Conservation (phyloP, 2,888 invertebrate genomes). For the Pterobdella sp. region DNA sequence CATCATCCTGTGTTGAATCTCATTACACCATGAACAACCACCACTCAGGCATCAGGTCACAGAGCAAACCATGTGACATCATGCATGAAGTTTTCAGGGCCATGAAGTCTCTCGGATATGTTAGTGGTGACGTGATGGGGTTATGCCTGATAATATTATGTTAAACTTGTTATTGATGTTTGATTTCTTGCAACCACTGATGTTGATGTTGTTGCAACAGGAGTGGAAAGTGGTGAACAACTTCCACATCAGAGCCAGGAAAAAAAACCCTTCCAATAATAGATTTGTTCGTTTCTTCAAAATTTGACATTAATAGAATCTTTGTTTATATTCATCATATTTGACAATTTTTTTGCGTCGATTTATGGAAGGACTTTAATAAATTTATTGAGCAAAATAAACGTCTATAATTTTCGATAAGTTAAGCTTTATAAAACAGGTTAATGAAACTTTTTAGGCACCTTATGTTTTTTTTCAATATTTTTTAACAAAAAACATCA, state of each 20-base stretch:
- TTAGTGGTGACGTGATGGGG: slow-evolving; percentile 50
- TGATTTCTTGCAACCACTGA: neutral
- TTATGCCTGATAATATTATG: neutral
- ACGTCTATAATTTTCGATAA: too few relatives aligned
- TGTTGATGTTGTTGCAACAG: slow-evolving; percentile 45
- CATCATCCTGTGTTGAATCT: neutral
- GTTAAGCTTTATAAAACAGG: too few relatives aligned
- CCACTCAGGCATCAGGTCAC: slow-evolving; percentile 17
- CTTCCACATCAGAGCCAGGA: slow-evolving; percentile 87
- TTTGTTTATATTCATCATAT: too few relatives aligned
- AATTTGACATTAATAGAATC: too few relatives aligned
- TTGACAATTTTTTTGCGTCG: too few relatives aligned
- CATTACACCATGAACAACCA: neutral
- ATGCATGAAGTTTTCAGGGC: slow-evolving; percentile 99
- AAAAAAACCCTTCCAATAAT: slow-evolving; percentile 70
- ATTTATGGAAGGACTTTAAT: too few relatives aligned
- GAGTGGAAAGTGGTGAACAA: slow-evolving; percentile 99
- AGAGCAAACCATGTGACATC: slow-evolving; percentile 79
- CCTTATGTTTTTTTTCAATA: too few relatives aligned
- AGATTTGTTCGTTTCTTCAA: slow-evolving; percentile 63
- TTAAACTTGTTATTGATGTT: slow-evolving; percentile 1
- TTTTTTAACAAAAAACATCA: too few relatives aligned
- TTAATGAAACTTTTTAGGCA: too few relatives aligned
- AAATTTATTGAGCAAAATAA: too few relatives aligned
- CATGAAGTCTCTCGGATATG: slow-evolving; percentile 92